Conservation (phyloP, 2,888 invertebrate genomes). For the Malacosoma neustria region DNA sequence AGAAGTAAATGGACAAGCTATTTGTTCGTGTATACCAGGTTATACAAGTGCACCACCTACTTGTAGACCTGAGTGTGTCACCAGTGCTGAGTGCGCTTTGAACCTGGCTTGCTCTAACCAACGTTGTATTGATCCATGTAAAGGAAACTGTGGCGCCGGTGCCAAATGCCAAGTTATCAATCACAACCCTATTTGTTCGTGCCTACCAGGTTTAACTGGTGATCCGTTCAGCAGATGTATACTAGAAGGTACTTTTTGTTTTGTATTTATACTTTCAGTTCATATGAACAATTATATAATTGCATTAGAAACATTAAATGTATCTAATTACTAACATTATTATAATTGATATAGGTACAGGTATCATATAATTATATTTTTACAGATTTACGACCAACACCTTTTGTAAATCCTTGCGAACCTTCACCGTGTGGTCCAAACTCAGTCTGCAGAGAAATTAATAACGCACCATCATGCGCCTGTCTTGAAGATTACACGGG, state of each 20-base stretch:
- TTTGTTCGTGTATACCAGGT: slow-evolving; percentile 79
- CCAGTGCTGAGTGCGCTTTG: slow-evolving; percentile 79
- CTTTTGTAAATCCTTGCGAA: slow-evolving; percentile 74
- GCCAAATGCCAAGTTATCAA: slow-evolving; percentile 83
- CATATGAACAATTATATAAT: too few relatives aligned
- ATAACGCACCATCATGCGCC: slow-evolving; percentile 80
- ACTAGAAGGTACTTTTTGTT: slow-evolving; percentile 67
- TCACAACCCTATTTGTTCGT: slow-evolving; percentile 83
- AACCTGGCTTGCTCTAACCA: slow-evolving; percentile 81
- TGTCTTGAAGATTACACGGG: slow-evolving; percentile 81
- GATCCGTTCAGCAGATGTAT: slow-evolving; percentile 83
- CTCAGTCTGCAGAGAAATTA: slow-evolving; percentile 75
- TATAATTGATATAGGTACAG: background rate
- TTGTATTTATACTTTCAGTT: slow-evolving; percentile 3
- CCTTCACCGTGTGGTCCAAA: slow-evolving; percentile 87
- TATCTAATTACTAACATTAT: too few relatives aligned
- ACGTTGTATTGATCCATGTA: slow-evolving; percentile 83
- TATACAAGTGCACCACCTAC: slow-evolving; percentile 82
- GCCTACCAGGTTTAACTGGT: slow-evolving; percentile 78
- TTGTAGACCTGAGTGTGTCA: slow-evolving; percentile 82
- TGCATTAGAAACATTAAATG: too few relatives aligned
- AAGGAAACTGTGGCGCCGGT: slow-evolving; percentile 80
- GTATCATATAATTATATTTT: slow-evolving; percentile 9
- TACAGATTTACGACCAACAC: slow-evolving; percentile 39
- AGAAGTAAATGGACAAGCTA: slow-evolving; percentile 78